phyloP scores from a whole-genome alignment of 2,113 vertebrate genomes.

The Gasterosteus nipponicus region DNA sequence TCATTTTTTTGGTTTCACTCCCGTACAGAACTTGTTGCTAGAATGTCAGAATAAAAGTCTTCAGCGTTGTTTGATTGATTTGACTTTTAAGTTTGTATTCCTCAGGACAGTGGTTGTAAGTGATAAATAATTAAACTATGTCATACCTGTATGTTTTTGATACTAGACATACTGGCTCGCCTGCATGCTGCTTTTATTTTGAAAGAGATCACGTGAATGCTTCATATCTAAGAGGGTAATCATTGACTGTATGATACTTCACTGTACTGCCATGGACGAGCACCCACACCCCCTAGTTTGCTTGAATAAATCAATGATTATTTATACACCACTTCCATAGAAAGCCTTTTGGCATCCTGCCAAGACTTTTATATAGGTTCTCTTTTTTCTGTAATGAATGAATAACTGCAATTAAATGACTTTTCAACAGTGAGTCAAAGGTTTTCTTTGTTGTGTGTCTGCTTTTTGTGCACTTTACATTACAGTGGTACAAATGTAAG shows the following conservation, averaged over 20 bases:
- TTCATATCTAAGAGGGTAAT: conserved; percentile 6
- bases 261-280: conserved; percentile 20
- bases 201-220: not conserved
- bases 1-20: not conserved
- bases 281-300: conserved; percentile 7
- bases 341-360: conserved; percentile 58
- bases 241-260: conserved; percentile 56
- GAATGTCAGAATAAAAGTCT: not conserved
- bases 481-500: conserved; percentile 6
- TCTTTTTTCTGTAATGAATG: conserved; percentile 71
- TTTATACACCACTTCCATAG: conserved; percentile 32
- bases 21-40: not conserved
- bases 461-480: not conserved
- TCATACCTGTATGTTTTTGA: not conserved
- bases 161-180: not conserved
- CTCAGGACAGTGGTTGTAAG: not conserved
- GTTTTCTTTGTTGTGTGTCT: not conserved
- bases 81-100: not conserved
- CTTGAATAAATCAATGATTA: conserved; percentile 32
- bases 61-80: not conserved
- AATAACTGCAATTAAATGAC: conserved; percentile 67
- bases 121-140: not conserved
- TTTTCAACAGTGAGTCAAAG: conserved; percentile 47
- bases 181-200: conserved; percentile 11
- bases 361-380: conserved; percentile 66